Evolutionary conservation across 1,140 invertebrate species (phyloP).

Genomic region (Drosophila carrolli): DNA sequence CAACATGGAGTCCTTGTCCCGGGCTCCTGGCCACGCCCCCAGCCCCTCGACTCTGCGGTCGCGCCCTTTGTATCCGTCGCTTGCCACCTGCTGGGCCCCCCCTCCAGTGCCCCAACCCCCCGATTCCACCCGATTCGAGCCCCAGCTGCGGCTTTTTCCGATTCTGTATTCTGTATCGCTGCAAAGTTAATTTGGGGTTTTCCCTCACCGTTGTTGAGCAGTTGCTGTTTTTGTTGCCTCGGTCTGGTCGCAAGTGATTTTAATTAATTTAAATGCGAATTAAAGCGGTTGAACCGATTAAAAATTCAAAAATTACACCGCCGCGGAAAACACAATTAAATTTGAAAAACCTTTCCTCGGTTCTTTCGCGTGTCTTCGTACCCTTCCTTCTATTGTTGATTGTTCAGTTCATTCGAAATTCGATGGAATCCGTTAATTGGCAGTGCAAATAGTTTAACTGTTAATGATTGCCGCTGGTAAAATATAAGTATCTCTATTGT

Average conservation of each 20-base stretch:
- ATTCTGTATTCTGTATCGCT: conserved; percentile 66
- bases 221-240: conserved; percentile 35
- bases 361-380: neutral
- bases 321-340: conserved; percentile 64
- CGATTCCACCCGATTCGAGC: conserved; percentile 1
- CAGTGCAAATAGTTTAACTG: conserved; percentile 24
- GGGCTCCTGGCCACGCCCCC: conserved; percentile 14
- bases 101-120: conserved; percentile 2
- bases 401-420: conserved; percentile 20
- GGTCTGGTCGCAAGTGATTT: conserved; percentile 72
- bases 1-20: conserved; percentile 52
- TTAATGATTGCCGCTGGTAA: neutral
- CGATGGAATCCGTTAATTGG: conserved; percentile 54
- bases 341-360: conserved; percentile 43
- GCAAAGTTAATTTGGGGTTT: conserved; percentile 80
- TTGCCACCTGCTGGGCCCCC: conserved; percentile 63
- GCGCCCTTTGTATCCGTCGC: conserved; percentile 56
- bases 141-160: conserved; percentile 62
- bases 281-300: conserved; percentile 76
- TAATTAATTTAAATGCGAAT: conserved; percentile 82
- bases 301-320: conserved; percentile 73
- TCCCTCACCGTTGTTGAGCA: conserved; percentile 35
- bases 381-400: conserved; percentile 9
- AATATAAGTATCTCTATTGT: neutral
- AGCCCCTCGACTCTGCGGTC: conserved; percentile 45